Conservation (phyloP, 1,140 invertebrate species). For the Scylla paramamosain region DNA sequence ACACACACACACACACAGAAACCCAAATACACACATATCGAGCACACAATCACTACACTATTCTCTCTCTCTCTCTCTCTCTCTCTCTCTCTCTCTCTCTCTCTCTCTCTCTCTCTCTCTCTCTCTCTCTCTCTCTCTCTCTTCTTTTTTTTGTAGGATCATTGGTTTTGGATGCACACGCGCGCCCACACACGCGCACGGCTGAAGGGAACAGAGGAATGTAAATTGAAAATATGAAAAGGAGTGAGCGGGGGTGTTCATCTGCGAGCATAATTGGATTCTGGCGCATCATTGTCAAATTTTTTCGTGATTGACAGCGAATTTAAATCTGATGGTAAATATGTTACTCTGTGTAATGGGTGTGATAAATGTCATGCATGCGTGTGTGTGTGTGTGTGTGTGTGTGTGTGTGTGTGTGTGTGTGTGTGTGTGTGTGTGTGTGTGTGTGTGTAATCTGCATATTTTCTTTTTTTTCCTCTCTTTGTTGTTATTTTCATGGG, state of each 20-base stretch:
- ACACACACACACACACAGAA: too few species aligned
- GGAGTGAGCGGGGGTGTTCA: background rate
- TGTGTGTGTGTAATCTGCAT: background rate
- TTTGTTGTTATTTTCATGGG: too few species aligned
- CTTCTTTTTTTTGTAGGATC: background rate
- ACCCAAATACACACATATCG: too few species aligned
- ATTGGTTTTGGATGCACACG: background rate
- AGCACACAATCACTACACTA: too few species aligned
- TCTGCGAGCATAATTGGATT: background rate
- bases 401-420: conserved; percentile 17
- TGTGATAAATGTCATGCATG: conserved; percentile 54
- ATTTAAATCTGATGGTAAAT: conserved; percentile 50
- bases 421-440: conserved; percentile 39
- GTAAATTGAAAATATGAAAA: conserved; percentile 25
- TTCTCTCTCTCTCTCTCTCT: too few species aligned
- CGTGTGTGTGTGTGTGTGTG: conserved; percentile 27
- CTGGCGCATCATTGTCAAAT: background rate
- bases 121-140: too few species aligned
- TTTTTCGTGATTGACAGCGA: conserved; percentile 8
- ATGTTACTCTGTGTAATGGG: conserved; percentile 49
- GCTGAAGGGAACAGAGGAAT: background rate
- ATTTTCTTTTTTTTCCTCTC: too few species aligned
- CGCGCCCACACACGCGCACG: background rate
- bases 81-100: too few species aligned
- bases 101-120: too few species aligned